A percentile compares a stretch with the other conserved stretches of the same genome.
Evolutionary conservation across 1,140 invertebrate species (phyloP).

Genomic region (Physella acuta): DNA sequence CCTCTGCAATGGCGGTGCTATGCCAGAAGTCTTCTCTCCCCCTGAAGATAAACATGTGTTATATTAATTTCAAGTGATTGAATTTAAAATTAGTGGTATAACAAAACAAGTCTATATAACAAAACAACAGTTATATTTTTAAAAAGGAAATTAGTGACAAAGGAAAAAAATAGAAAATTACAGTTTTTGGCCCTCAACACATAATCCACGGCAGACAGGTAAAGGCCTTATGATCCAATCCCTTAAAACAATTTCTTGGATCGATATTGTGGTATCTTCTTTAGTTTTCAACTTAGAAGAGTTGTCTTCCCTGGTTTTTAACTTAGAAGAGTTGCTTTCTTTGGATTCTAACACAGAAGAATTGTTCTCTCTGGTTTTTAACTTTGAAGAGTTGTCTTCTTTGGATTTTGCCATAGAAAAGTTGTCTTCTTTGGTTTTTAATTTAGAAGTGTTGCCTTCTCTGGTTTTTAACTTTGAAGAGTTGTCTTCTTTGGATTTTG

Average conservation of each 20-base stretch:
- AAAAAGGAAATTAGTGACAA: background rate
- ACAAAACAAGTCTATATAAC: background rate
- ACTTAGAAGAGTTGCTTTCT: no score
- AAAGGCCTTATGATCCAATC: constrained; percentile 25
- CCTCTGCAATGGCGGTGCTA: constrained; percentile 16
- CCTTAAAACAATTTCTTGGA: background rate
- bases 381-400: no score
- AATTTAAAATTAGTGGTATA: background rate
- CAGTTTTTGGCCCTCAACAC: constrained; percentile 21
- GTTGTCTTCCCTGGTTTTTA: no score
- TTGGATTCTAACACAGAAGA: no score
- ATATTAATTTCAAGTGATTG: background rate
- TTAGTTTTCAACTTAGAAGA: no score
- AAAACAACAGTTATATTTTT: background rate
- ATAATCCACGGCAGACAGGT: constrained; percentile 2
- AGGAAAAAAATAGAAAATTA: constrained; percentile 4
- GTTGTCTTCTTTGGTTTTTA: no score
- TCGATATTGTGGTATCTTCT: no score
- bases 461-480: no score
- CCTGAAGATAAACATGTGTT: background rate
- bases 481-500: no score
- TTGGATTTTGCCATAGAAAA: no score
- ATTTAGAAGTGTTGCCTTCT: no score
- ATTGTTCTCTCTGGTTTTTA: no score
- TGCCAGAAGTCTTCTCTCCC: constrained; percentile 21